phyloP scores from a whole-genome alignment of 2,888 invertebrate species.

The Campoplex capitator region DNA sequence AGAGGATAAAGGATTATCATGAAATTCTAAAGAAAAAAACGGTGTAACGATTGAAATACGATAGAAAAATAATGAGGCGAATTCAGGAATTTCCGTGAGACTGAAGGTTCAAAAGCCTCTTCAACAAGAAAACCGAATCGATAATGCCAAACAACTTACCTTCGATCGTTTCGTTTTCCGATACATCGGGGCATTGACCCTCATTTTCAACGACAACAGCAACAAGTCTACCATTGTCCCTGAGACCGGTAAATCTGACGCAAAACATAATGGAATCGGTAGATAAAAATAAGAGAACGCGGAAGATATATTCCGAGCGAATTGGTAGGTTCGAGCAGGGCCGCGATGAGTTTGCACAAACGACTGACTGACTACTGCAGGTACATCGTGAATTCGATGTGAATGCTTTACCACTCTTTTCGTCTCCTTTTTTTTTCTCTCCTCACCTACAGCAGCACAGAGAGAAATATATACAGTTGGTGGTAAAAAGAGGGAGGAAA shows the following conservation, averaged over 20 bases:
- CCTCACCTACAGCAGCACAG: slow-evolving; percentile 44
- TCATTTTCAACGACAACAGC: slow-evolving; percentile 66
- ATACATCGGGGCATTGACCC: slow-evolving; percentile 61
- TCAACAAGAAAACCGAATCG: slow-evolving; percentile 23
- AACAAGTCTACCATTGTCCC: slow-evolving; percentile 69
- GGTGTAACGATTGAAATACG: background rate
- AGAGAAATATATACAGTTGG: slow-evolving; percentile 30
- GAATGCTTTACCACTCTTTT: slow-evolving; percentile 56
- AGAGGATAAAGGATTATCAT: background rate
- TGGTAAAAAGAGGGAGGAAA: slow-evolving; percentile 58
- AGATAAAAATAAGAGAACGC: slow-evolving; percentile 17
- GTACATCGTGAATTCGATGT: slow-evolving; percentile 64
- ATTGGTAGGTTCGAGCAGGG: slow-evolving; percentile 29
- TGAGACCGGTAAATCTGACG: slow-evolving; percentile 75
- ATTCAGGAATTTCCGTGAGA: background rate
- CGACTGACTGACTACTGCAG: slow-evolving; percentile 63
- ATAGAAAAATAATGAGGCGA: background rate
- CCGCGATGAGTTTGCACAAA: slow-evolving; percentile 65
- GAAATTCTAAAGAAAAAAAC: background rate
- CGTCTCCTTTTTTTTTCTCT: slow-evolving; percentile 20
- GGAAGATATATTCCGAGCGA: slow-evolving; percentile 20
- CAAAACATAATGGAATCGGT: slow-evolving; percentile 74
- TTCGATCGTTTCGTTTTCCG: slow-evolving; percentile 66
- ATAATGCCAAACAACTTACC: slow-evolving; percentile 66
- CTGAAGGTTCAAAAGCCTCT: background rate